Base-by-base conservation (phyloP, 1,140 invertebrate genomes). In the Cotesia glomerata region DNA sequence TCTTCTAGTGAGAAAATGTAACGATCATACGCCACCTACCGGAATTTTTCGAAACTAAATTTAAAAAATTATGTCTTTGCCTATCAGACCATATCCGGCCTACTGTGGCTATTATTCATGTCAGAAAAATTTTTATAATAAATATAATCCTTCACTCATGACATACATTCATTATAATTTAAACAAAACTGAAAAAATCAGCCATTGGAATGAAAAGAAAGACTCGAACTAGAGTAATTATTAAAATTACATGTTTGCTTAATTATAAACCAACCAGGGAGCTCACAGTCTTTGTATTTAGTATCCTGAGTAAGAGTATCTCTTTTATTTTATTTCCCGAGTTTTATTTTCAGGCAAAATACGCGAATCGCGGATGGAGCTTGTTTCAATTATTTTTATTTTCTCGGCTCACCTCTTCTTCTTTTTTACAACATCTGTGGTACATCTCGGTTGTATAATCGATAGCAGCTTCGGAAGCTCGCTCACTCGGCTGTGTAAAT, bases 401-500 rank as follows among this genome's bases (percentile, higher is more conserved):
- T 58, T 58, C 18, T 18, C 18, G 9, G 18, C 18, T 9, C 52
- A 13, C 5, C n/a, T 52, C 16, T 66, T 52, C 52, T 68, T 26
- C 36, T 14, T 63, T 61, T 35, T 52, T n/a, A 58, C 14, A 26
- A 26, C 39, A 45, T 45, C 39, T 5, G 39, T 26, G 26, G 26
- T 26, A 26, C 26, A 26, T 45, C 39, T 45, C 39, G 7, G 39
- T 16, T 26, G 3, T 51, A 63, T 14, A 71, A 68, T 26, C 54
- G 51, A 56, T 68, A 16, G 8, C 5, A 7, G 18, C 26, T 52
- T 56, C 26, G 14, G 36, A 56, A 16, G 34, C 51, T 35, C 62
- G 45, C 35, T 62, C 39, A 63, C 35, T 64, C 61, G 32, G 36
- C 69, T 49, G 61, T 71, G 61, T 62, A 56, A 71, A 71, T 71